Evolutionary conservation across 2,113 vertebrate genomes (phyloP).

Genomic region (Vulpes ferrilata): DNA sequence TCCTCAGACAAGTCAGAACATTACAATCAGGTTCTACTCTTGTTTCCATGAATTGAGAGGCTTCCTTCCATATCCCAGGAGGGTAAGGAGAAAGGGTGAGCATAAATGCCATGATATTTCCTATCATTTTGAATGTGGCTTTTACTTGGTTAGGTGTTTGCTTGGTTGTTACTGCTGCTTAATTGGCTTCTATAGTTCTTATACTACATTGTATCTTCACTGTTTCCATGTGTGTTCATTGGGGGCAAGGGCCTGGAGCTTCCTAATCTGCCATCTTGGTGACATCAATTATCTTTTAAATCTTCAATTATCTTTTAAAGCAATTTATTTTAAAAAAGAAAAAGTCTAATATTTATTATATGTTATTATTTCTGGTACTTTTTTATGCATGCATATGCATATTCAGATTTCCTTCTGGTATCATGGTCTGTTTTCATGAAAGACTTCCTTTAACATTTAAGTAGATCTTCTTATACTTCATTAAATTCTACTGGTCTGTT

Average conservation of each 20-base stretch:
- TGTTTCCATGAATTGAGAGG: neutral
- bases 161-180: neutral
- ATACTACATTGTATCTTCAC: neutral
- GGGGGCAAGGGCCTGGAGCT: neutral
- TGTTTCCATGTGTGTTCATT: neutral
- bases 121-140: neutral
- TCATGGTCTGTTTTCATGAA: neutral
- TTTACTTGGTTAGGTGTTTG: neutral
- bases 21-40: neutral
- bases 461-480: neutral
- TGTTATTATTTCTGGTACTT: neutral
- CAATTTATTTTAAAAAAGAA: neutral
- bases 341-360: neutral
- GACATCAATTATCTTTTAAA: neutral
- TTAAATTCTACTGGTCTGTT: neutral
- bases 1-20: neutral
- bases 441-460: neutral
- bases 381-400: neutral
- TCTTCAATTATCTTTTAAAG: neutral
- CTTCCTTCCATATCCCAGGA: neutral
- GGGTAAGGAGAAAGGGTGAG: neutral
- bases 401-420: slow-evolving; percentile 3
- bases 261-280: neutral
- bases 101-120: neutral
- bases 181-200: neutral